Conservation (phyloP, 2,797 vertebrate genomes). For the Synanceia verrucosa region DNA sequence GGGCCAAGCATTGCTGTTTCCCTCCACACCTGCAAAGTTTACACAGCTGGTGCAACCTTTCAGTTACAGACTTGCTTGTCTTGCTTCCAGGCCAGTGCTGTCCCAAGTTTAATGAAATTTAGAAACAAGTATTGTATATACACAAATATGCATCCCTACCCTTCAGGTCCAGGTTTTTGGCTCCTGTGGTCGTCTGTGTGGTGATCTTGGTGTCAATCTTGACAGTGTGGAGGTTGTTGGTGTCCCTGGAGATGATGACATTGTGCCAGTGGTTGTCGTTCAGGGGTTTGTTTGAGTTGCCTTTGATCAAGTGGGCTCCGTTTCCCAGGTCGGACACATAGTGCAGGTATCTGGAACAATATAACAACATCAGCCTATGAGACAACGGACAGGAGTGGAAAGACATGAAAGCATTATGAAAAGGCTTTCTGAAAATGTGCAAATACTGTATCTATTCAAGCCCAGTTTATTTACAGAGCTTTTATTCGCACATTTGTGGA, state of each 20-base stretch:
- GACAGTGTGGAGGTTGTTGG: conserved; percentile 95
- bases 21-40: neutral
- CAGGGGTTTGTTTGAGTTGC: conserved; percentile 96
- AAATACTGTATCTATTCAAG: neutral
- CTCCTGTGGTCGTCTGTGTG: conserved; percentile 93
- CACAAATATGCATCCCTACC: conserved; percentile 74
- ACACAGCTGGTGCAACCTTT: conserved; percentile 30
- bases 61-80: conserved; percentile 4
- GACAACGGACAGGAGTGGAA: neutral
- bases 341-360: conserved; percentile 89
- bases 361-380: conserved; percentile 10
- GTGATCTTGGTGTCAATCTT: conserved; percentile 98
- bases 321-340: conserved; percentile 97
- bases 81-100: conserved; percentile 23
- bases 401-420: neutral
- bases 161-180: conserved; percentile 96
- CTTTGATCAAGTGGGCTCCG: conserved; percentile 96
- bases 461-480: neutral
- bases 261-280: conserved; percentile 99
- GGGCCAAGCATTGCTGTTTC: conserved; percentile 14
- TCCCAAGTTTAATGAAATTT: conserved; percentile 24
- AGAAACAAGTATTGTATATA: neutral
- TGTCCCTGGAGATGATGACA: conserved; percentile 96
- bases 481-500: neutral
- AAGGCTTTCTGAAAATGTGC: neutral